phyloP scores from a whole-genome alignment of 2,113 vertebrate genomes.

The Verasper variegatus region DNA sequence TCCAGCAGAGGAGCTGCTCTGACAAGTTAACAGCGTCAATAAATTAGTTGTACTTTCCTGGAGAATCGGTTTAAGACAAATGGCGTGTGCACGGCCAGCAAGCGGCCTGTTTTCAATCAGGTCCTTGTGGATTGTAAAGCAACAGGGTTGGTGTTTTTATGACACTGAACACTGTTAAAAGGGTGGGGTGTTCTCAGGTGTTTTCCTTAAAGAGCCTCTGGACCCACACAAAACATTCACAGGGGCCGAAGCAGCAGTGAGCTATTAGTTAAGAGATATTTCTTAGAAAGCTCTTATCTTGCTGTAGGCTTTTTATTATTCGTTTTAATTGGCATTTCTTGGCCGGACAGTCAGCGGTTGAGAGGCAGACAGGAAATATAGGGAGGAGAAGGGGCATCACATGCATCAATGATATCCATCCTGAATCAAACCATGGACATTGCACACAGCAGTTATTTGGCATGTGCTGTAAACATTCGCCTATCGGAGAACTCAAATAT shows the following conservation, averaged over 20 bases:
- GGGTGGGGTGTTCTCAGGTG: constrained; percentile 63
- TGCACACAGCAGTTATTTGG: too few species aligned
- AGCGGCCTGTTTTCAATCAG: constrained; percentile 72
- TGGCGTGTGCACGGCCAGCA: constrained; percentile 30
- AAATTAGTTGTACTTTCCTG: constrained; percentile 45
- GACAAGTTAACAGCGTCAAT: constrained; percentile 38
- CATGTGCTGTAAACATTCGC: neutral
- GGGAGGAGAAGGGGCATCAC: neutral
- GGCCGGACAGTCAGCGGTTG: neutral
- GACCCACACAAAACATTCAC: constrained; percentile 51
- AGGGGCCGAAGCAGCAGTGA: constrained; percentile 29
- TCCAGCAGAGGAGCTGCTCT: constrained; percentile 19
- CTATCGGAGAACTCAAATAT: too few species aligned
- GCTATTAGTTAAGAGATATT: constrained; percentile 11
- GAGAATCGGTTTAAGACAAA: constrained; percentile 40
- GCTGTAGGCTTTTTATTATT: constrained; percentile 9
- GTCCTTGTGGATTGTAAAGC: constrained; percentile 65
- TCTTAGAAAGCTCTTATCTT: neutral
- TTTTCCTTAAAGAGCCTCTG: constrained; percentile 66
- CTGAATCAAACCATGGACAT: neutral
- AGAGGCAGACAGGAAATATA: neutral
- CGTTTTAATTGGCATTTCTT: neutral
- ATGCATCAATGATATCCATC: neutral
- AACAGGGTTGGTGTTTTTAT: constrained; percentile 51
- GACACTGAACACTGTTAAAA: constrained; percentile 55